These are phyloP conservation scores for Epinotia bilunana DNA, from an alignment of 2,888 invertebrate species.

Conservation along the genomic window DNA sequence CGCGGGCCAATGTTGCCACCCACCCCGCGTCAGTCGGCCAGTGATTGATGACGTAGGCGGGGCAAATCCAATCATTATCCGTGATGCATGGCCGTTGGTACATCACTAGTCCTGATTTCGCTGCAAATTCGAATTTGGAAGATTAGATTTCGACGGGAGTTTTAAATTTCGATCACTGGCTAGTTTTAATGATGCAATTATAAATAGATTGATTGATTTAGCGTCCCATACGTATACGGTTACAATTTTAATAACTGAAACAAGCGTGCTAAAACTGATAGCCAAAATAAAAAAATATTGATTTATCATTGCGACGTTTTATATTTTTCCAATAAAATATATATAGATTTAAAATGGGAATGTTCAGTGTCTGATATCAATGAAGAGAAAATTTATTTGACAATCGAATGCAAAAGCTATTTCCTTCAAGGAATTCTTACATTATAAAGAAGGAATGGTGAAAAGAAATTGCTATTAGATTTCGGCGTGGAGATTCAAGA, in stretches of 20 bases:
- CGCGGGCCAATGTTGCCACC: constrained; percentile 57
- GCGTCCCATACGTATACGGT: not conserved
- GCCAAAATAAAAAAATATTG: not conserved
- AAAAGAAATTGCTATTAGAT: constrained; percentile 45
- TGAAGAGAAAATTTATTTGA: constrained; percentile 44
- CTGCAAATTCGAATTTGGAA: constrained; percentile 60
- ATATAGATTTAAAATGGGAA: constrained; percentile 21
- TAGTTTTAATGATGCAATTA: constrained; percentile 43
- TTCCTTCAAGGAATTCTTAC: constrained; percentile 45
- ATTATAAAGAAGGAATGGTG: constrained; percentile 41
- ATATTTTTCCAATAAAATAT: not conserved
- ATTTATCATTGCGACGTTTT: not conserved
- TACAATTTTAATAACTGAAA: not conserved
- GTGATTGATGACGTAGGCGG: constrained; percentile 84
- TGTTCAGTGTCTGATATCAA: constrained; percentile 38
- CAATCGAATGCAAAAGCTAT: constrained; percentile 45
- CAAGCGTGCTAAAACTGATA: not conserved
- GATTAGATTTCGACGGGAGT: constrained; percentile 55
- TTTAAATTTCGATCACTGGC: constrained; percentile 24
- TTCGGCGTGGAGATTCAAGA: constrained; percentile 39
- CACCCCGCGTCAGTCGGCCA: constrained; percentile 71
- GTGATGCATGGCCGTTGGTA: constrained; percentile 81
- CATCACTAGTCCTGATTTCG: constrained; percentile 73
- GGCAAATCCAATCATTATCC: constrained; percentile 84
- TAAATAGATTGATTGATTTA: constrained; percentile 20